phyloP scores from a whole-genome alignment of 2,797 vertebrate genomes.

The Pangasius krempfi region DNA sequence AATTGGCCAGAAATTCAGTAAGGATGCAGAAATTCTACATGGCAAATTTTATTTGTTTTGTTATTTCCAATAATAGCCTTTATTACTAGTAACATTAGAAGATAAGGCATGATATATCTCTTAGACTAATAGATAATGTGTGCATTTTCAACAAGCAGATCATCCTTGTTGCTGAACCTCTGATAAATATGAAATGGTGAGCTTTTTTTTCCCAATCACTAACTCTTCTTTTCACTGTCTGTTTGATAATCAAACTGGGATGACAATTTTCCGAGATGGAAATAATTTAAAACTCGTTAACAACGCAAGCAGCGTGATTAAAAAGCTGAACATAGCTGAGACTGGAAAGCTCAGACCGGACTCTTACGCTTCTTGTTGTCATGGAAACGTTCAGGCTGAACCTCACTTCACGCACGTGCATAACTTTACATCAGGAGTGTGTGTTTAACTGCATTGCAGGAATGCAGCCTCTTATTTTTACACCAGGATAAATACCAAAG shows the following conservation, averaged over 20 bases:
- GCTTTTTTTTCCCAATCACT: neutral
- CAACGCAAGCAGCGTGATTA: neutral
- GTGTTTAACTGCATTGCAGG: neutral
- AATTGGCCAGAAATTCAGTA: neutral
- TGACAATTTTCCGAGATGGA: neutral
- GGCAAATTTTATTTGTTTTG: no score
- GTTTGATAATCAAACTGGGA: neutral
- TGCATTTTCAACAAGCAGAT: neutral
- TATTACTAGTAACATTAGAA: neutral
- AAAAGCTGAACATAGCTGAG: neutral
- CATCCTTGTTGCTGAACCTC: neutral
- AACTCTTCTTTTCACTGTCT: neutral
- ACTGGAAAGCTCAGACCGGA: neutral
- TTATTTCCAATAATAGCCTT: neutral
- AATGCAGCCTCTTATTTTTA: neutral
- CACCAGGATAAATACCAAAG: neutral
- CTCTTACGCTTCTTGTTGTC: neutral
- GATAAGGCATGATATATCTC: neutral
- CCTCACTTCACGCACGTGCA: neutral
- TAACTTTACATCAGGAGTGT: neutral
- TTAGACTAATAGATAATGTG: neutral
- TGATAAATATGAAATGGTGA: neutral
- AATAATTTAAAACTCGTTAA: constrained; percentile 20
- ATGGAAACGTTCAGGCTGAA: neutral
- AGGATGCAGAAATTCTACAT: neutral